Conservation (phyloP, 2,797 vertebrate genomes). For the Leptodactylus fallax region DNA sequence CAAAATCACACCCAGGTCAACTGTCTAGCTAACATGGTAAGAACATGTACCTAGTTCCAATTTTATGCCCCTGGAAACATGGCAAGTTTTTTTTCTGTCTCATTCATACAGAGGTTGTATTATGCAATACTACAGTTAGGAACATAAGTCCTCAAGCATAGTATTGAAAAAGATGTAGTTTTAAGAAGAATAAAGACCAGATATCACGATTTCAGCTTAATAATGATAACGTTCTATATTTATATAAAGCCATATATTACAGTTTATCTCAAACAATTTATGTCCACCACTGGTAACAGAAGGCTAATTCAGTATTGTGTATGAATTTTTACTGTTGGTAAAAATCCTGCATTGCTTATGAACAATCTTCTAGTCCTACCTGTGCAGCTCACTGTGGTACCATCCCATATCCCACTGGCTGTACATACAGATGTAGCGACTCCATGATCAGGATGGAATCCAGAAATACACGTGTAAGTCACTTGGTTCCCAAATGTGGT, state of each 20-base stretch:
- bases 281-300: neutral
- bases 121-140: no score
- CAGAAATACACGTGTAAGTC: neutral
- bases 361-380: neutral
- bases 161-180: no score
- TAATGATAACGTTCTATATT: neutral
- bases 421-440: neutral
- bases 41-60: no score
- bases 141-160: no score
- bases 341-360: neutral
- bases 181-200: no score
- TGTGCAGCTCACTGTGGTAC: neutral
- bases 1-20: no score
- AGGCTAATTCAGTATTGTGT: neutral
- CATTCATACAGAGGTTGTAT: no score
- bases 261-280: neutral
- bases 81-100: no score
- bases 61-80: no score
- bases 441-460: slow-evolving; percentile 15
- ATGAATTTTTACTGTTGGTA: neutral
- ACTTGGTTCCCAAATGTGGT: slow-evolving; percentile 11
- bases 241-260: neutral
- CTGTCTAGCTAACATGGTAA: no score
- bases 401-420: neutral
- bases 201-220: no score